Base-by-base conservation (phyloP, 2,888 invertebrate genomes). In the Nomada fucata region DNA sequence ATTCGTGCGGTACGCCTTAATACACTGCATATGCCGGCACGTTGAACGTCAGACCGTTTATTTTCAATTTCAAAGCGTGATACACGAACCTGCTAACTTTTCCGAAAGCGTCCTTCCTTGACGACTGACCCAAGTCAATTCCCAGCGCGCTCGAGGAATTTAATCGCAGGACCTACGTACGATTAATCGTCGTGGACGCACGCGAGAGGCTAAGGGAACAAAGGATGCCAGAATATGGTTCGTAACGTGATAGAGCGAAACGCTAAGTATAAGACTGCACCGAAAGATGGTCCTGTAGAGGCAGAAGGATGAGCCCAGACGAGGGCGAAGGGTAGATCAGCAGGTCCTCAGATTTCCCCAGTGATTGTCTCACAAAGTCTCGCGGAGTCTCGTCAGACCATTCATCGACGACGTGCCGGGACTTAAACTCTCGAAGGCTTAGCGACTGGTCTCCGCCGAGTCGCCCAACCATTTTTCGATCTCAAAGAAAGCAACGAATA, bases 321-420 rank as follows among this genome's bases (percentile, higher is more conserved):
- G 72, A 67, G 75, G 76, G 73, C 82, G 86, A 81, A 78, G 86
- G 86, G 86, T 89, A 81, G 88, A 89, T 89, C 87, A 90, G 82
- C 90, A 88, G 86, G 88, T 85, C 85, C 88, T 89, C 91, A 92
- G 93, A 93, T 93, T 93, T 93, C 93, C 93, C 93, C 90, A 92
- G 93, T 91, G 93, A 92, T 93, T 93, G 93, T 93, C 92, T 93
- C 91, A 91, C 90, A 90, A 90, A 90, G 90, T 91, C 92, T 90
- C 90, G 87, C 88, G 87, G 87, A 91, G 92, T 91, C 91, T 92
- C 92, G 93, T 93, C 93, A 91, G 92, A 89, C 92, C 92, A 92
- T 93, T 93, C 93, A 93, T 92, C 92, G 92, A 81, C 91, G 91
- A 93, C 93, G 93, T 93, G 93, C 91, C 91, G 89, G 87, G 92